Base-by-base conservation (phyloP, 2,888 invertebrate species). In the Oegoconia quadripuncta region DNA sequence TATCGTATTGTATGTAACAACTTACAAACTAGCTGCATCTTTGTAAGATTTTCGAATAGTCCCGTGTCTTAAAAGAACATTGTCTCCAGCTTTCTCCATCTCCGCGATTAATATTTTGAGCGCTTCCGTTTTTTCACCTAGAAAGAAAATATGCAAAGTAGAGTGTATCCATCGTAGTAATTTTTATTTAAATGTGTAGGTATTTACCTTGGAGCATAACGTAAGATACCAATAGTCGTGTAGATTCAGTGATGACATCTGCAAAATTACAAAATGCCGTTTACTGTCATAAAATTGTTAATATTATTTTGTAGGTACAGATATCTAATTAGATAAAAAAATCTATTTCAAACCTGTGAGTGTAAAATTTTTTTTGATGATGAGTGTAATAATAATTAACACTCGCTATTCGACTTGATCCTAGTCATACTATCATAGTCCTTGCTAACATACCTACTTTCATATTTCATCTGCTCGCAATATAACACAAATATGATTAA, bases 61-160 rank as follows among this genome's bases (percentile, higher is more conserved):
- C 3, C 86, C 84, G 46, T 84, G 84, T 25, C 83, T 64, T 25
- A 86, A 49, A 8, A 86, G 48, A 8, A 78, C 58, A n/a, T 47
- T 58, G 1, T 69, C 61, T 3, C 63, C 67, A 0, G 53, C 64
- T 9, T 55, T 44, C 11, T 69, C 65, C 71, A 86, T 68, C 27
- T 63, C 49, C 3, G 61, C 49, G 34, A 75, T 56, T 28, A 86
- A 37, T 14, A 60, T 29, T 32, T 74, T 71, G 1, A 84, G 50
- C 0, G 70, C 74, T 52, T 72, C 66, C 0, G 77, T 76, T 49
- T 74, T 81, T 44, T 67, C 69, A 16, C 55, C 84, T 82, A 38
- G 41, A 48, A 44, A 31, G 33, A 14, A 29, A 39, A 40, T 11
- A 9, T 2, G 20, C 16, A 15, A 15, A 22, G 22, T 3, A 22